Percentiles rank a stretch among this genome's conserved stretches.
These are phyloP conservation scores for Leucophora obtusa DNA, from an alignment of 2,888 invertebrate genomes.

Conservation along the genomic window DNA sequence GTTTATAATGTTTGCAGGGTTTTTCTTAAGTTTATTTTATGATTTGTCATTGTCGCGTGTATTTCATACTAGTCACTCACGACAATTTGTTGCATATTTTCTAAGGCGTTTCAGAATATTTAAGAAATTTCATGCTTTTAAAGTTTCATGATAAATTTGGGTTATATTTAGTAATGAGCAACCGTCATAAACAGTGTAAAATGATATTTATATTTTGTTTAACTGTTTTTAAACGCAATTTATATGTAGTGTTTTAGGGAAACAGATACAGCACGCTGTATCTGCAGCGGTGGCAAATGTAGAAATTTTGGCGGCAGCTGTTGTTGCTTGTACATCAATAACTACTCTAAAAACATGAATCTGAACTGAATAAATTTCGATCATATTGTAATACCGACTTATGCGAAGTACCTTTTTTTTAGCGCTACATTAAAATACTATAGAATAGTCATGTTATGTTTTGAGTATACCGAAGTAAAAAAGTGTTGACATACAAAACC, in stretches of 20 bases:
- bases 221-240: background rate
- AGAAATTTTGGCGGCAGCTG: too few relatives aligned
- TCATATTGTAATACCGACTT: too few relatives aligned
- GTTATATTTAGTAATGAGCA: conserved; percentile 36
- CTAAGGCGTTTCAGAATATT: conserved; percentile 51
- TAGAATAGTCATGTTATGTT: too few relatives aligned
- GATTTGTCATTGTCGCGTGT: conserved; percentile 62
- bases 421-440: too few relatives aligned
- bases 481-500: too few relatives aligned
- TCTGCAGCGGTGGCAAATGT: too few relatives aligned
- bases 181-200: conserved; percentile 54
- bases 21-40: conserved; percentile 43
- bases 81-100: conserved; percentile 45
- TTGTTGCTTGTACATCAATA: too few relatives aligned
- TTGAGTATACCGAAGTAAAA: too few relatives aligned
- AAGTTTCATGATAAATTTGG: conserved; percentile 54
- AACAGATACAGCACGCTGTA: too few relatives aligned
- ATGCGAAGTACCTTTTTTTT: too few relatives aligned
- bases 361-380: too few relatives aligned
- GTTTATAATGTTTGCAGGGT: conserved; percentile 44
- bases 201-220: conserved; percentile 33
- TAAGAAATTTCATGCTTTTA: conserved; percentile 31
- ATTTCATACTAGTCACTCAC: conserved; percentile 10
- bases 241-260: background rate
- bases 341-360: too few relatives aligned